These are phyloP conservation scores for Asteroscopus sphinx DNA, from an alignment of 2,888 invertebrate genomes.

Conservation along the genomic window DNA sequence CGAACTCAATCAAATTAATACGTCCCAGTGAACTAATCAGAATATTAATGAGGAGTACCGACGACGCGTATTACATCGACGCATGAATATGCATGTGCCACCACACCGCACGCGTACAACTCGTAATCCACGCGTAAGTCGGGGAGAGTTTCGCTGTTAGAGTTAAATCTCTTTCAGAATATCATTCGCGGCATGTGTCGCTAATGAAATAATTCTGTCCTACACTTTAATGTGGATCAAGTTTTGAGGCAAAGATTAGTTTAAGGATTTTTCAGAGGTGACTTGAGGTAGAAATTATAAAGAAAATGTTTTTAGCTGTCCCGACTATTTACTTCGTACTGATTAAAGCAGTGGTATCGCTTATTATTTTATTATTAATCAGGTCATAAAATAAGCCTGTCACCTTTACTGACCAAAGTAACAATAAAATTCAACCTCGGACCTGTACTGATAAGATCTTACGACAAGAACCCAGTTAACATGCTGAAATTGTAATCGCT, in stretches of 20 bases:
- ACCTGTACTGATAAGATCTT: too few species aligned
- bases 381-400: too few species aligned
- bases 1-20: constrained; percentile 46
- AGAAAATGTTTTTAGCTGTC: too few species aligned
- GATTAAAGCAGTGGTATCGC: too few species aligned
- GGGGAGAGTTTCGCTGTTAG: constrained; percentile 55
- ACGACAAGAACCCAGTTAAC: too few species aligned
- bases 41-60: constrained; percentile 66
- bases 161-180: constrained; percentile 68
- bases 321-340: too few species aligned
- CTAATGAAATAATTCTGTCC: constrained; percentile 70
- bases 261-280: constrained; percentile 21
- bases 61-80: constrained; percentile 65
- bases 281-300: neutral
- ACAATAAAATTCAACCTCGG: too few species aligned
- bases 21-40: constrained; percentile 62
- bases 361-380: too few species aligned
- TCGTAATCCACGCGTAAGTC: constrained; percentile 65
- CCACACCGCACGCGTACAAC: constrained; percentile 48
- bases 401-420: too few species aligned
- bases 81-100: constrained; percentile 70
- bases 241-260: constrained; percentile 57
- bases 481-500: too few species aligned
- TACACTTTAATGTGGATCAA: constrained; percentile 58
- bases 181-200: constrained; percentile 69